Conservation (phyloP, 2,113 vertebrate species). For the Nesoenas mayeri region DNA sequence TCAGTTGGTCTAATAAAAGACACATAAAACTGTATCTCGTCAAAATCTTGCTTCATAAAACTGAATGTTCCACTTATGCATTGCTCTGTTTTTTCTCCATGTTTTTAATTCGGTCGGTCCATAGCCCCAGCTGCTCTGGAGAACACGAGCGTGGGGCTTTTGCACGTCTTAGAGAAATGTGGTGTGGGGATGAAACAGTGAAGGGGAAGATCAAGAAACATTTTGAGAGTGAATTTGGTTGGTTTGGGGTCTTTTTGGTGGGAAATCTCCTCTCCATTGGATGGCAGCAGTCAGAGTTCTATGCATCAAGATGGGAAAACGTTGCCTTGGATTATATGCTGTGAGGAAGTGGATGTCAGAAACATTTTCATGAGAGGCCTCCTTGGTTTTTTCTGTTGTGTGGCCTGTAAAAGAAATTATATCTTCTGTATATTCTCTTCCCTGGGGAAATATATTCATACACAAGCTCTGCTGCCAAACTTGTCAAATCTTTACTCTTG, state of each 20-base stretch:
- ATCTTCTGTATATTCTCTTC: conserved; percentile 52
- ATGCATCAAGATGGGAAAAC: background rate
- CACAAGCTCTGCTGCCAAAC: conserved; percentile 58
- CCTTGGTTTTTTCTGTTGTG: conserved; percentile 59
- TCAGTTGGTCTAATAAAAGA: conserved; percentile 49
- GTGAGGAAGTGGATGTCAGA: conserved; percentile 33
- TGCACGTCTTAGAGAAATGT: background rate
- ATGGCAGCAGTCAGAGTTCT: conserved; percentile 31
- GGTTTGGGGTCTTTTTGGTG: background rate
- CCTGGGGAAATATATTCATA: conserved; percentile 59
- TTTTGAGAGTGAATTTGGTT: background rate
- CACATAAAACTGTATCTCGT: conserved; percentile 15
- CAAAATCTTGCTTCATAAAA: conserved; percentile 30
- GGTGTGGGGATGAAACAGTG: background rate
- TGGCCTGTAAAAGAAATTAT: conserved; percentile 72
- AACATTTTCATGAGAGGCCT: conserved; percentile 35
- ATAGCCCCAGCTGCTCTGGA: background rate
- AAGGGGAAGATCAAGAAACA: background rate
- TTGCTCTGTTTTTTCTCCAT: background rate
- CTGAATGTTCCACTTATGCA: background rate
- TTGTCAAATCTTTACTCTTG: conserved; percentile 69
- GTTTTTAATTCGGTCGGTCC: background rate
- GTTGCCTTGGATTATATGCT: conserved; percentile 28
- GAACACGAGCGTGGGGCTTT: background rate
- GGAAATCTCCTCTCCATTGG: background rate